Conservation (phyloP, 2,113 vertebrate genomes). For the Jaculus jaculus region DNA sequence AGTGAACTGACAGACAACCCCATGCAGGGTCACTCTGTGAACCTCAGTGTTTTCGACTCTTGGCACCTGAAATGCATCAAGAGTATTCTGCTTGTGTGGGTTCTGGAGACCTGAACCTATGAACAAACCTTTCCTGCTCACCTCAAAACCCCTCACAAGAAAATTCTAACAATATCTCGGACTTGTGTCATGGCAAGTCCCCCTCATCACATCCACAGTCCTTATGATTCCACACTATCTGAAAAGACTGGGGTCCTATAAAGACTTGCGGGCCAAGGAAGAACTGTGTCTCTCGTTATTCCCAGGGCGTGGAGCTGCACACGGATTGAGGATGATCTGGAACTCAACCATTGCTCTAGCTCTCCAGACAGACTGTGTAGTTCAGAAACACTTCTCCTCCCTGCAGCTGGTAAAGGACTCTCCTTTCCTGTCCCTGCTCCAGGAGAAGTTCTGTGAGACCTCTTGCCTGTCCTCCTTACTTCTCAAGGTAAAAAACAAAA, state of each 20-base stretch:
- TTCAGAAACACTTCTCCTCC: background rate
- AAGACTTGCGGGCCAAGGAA: background rate
- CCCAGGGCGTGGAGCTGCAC: too few relatives aligned
- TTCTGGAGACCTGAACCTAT: background rate
- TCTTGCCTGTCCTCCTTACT: background rate
- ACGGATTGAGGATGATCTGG: too few relatives aligned
- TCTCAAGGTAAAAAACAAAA: background rate
- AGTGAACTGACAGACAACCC: background rate
- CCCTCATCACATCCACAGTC: too few relatives aligned
- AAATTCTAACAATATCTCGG: background rate
- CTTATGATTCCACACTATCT: background rate
- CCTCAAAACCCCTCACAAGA: fast-evolving
- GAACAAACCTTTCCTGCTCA: background rate
- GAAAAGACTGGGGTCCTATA: background rate
- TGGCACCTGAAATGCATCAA: background rate
- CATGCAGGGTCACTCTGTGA: fast-evolving
- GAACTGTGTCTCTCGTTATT: background rate
- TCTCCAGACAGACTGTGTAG: fast-evolving
- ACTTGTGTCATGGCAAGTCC: background rate
- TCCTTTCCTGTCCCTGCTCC: background rate
- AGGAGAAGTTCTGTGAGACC: background rate
- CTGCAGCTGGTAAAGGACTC: background rate
- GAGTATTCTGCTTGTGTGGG: fast-evolving
- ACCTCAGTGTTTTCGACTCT: background rate
- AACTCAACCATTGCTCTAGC: background rate